Evolutionary conservation across 2,888 invertebrate genomes (phyloP), one percentile per base, ranked within the genome.

Genomic region (Rhabditoides inermis): DNA sequence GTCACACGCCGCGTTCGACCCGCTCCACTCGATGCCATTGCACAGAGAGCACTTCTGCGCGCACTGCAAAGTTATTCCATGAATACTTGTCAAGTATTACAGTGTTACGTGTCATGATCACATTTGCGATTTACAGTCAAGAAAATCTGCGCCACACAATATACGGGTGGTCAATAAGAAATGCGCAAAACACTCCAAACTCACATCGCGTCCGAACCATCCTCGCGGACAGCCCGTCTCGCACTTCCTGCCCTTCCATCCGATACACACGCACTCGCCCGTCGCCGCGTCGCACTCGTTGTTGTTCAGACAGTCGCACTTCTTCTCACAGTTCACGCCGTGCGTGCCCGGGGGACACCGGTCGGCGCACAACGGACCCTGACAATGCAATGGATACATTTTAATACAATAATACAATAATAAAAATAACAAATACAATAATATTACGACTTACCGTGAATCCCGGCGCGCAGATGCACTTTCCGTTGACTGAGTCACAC

Each of bases 391-490:
- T 15, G 10, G 7, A 26, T 3, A 3, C 35, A 22, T 41, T 37
- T 25, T 25, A 20, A 10, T 36, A 18, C 32, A 30, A n/a, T 7
- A 20, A 26, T 12, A 5, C 20, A 42, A 5, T 23, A 42, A 6
- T 22, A n/a, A 48, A 39, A 26, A 20, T 39, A 15, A 25, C 41
- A 48, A 48, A 2, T 23, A 2, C 22, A 18, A 22, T 27, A 18
- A 10, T 26, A 45, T 12, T 35, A 18, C n/a, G 30, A 51, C 52
- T 46, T 32, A 60, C 60, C 28, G 49, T 53, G 36, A 56, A 80
- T 2, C 81, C 81, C 2, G 78, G 68, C n/a, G 65, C 65, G 66
- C 81, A 81, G 6, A 73, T 66, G 65, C 81, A 81, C 46, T 79
- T 77, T 18, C 81, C 82, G 45, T 78, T 79, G 10, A 61, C 65